Evolutionary conservation across 2,113 vertebrate species (phyloP), one percentile per base, ranked within the genome.

Genomic region (Cepphus grylle): DNA sequence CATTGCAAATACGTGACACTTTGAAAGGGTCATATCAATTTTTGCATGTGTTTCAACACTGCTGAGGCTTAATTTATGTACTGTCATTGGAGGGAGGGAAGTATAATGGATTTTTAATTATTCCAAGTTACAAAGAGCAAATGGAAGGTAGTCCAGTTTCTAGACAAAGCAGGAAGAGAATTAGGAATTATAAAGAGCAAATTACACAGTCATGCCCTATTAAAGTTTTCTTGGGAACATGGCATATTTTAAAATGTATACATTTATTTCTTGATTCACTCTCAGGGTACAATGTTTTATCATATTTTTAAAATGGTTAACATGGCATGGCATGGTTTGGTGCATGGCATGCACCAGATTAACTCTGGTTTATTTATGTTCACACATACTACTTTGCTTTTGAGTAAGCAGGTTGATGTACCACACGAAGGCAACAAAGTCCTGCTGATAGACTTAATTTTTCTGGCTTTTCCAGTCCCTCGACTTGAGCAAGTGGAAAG

Each of bases 71-170:
- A 98, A 98, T 98, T 97, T 97, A 97, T 97, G 96, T 71, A 65
- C 91, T 93, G 96, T 90, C 93, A 78, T 71, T 74, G 81, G 36
- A 81, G 34, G 96, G 77, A 93, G 32, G 55, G 36, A 84, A 76
- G 15, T 59, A 76, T 96, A 97, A 97, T 94, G 92, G 94, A 93
- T 97, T 97, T 97, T 97, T 97, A 97, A 98, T 98, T 96, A 96
- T 96, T 86, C 56, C 52, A 74, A 80, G 77, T 95, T 96, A 89
- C 90, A 36, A 93, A 95, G 91, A 96, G 38, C 61, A 87, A 91
- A 90, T 23, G 62, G 42, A 86, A 97, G 34, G 32, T 79, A 84
- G 62, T 80, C 67, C 25, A 55, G 61, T 70, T 95, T 92, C 74
- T 80, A 91, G 88, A 92, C 77, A 87, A 95, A 93, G 66, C 53